These are phyloP conservation scores for Nematopogon swammerdamellus DNA, from an alignment of 2,888 invertebrate genomes.

Conservation along the genomic window DNA sequence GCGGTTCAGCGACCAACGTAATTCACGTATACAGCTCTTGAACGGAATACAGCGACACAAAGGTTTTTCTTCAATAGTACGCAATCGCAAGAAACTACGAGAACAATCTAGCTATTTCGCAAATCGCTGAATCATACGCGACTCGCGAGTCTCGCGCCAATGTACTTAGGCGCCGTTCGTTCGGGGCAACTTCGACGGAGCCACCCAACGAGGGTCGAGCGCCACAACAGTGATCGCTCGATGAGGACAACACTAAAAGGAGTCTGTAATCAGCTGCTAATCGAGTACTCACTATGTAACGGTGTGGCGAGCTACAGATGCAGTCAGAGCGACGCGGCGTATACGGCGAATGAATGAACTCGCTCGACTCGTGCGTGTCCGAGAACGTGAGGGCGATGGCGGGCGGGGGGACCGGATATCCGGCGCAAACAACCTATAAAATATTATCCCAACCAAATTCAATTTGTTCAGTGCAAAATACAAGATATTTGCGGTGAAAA, in stretches of 20 bases:
- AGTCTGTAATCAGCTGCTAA: no score
- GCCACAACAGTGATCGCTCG: no score
- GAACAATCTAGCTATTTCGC: background rate
- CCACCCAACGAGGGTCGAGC: no score
- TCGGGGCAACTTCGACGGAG: no score
- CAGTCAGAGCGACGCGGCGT: slow-evolving; percentile 1
- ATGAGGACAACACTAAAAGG: no score
- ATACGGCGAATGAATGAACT: background rate
- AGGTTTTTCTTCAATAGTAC: background rate
- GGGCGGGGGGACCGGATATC: background rate
- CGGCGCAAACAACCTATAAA: background rate
- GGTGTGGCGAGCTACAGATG: background rate
- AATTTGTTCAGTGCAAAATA: no score
- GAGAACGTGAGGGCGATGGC: background rate
- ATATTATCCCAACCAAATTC: no score
- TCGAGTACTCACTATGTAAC: background rate
- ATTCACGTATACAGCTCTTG: no score
- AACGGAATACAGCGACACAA: no score
- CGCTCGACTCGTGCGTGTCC: background rate
- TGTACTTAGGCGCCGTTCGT: background rate
- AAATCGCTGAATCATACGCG: background rate
- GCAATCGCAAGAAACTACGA: background rate
- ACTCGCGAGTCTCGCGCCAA: no score
- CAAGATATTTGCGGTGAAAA: no score
- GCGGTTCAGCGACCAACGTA: background rate